Evolutionary conservation across 2,113 vertebrate species (phyloP).

Genomic region (Hippocampus abdominalis): DNA sequence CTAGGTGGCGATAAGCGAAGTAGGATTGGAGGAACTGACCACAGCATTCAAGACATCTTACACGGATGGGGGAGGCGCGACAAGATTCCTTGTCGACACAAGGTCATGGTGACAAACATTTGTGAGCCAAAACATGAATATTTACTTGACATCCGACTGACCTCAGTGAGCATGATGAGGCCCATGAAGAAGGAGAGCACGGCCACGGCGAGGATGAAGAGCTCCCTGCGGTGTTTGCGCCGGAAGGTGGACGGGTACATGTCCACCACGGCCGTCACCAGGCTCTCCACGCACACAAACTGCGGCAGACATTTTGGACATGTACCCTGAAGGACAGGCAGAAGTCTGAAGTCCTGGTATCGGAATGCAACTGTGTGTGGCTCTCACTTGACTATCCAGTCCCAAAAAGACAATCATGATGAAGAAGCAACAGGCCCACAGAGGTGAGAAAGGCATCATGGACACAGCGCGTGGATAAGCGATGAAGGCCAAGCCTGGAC

Average conservation of each 20-base stretch:
- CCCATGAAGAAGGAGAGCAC: slow-evolving; percentile 82
- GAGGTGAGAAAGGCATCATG: slow-evolving; percentile 91
- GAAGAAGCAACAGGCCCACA: slow-evolving; percentile 93
- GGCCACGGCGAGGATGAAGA: slow-evolving; percentile 78
- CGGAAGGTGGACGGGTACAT: slow-evolving; percentile 86
- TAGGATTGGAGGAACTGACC: too few relatives aligned
- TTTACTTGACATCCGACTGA: slow-evolving; percentile 39
- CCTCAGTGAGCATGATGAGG: slow-evolving; percentile 93
- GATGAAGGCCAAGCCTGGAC: slow-evolving; percentile 94
- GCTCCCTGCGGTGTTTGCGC: slow-evolving; percentile 84
- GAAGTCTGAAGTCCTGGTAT: too few relatives aligned
- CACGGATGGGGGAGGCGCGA: too few relatives aligned
- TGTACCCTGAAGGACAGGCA: too few relatives aligned
- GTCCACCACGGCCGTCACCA: slow-evolving; percentile 87
- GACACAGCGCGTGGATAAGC: slow-evolving; percentile 91
- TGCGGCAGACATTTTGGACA: slow-evolving; percentile 30
- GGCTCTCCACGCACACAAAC: slow-evolving; percentile 91
- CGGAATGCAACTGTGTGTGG: too few relatives aligned
- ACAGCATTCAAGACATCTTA: too few relatives aligned
- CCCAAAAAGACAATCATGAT: slow-evolving; percentile 92
- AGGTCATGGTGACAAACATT: too few relatives aligned
- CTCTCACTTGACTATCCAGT: slow-evolving; percentile 73
- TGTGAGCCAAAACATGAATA: slow-evolving; percentile 3
- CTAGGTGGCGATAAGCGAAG: too few relatives aligned
- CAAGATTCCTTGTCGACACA: too few relatives aligned